Base-by-base conservation (phyloP, 2,113 vertebrate species). In the Cryptotis parvus region DNA sequence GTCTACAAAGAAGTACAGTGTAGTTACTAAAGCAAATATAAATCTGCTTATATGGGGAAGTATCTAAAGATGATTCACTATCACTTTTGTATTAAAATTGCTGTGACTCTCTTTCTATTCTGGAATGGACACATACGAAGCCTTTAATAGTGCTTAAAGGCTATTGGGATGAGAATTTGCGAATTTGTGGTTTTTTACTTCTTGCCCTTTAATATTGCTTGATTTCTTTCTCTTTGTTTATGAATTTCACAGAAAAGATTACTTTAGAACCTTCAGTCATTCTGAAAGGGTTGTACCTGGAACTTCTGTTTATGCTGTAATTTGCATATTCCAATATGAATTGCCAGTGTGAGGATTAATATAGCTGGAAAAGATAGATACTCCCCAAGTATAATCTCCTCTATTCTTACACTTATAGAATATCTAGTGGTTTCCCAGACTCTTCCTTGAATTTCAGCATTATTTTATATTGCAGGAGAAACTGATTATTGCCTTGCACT, bases 161-260 rank as follows among this genome's bases (percentile, higher is more conserved):
- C 26, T 66, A 6, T 82, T 93, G 66, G 39, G 37, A 66, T 75
- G 29, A 68, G 74, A 72, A 20, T 66, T 84, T 75, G 6, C 31
- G 33, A 20, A 18, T 61, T 0, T 81, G 10, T 39, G 41, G 45
- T 69, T 94, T 69, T 94, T 91, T 82, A 58, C 11, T 58, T 90
- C 65, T 55, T 68, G 76, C 12, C 1, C 39, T 65, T 91, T 91
- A n/a, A 43, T 76, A 49, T 35, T 93, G 31, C 72, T 82, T 86
- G 33, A 61, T 85, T 85, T 91, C 11, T 85, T 85, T 91, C 11
- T 76, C 43, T 74, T 78, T 89, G 29, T 94, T 8, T 37, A 37
- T 73, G 78, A 63, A 76, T 94, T 91, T 89, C 7, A 86, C 77
- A 61, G 79, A 91, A 91, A 94, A 61, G 31, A 58, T 58, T 68